Evolutionary conservation across 2,113 vertebrate species (phyloP).

Genomic region (Ia io): DNA sequence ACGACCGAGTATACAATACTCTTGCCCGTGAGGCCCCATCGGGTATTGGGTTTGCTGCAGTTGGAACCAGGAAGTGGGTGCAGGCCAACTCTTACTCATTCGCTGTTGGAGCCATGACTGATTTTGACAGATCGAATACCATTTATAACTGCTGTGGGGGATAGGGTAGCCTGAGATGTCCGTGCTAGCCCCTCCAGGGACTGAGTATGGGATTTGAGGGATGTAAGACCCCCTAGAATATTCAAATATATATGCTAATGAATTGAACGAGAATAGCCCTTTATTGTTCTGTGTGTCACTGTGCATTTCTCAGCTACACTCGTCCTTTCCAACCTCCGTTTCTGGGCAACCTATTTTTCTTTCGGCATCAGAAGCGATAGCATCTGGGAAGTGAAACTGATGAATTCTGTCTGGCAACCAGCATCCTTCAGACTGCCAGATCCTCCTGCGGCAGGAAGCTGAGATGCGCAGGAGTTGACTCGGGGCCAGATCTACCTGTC

Average conservation of each 20-base stretch:
- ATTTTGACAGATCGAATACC: constrained; percentile 47
- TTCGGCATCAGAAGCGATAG: constrained; percentile 63
- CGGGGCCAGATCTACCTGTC: constrained; percentile 61
- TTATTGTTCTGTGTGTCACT: neutral
- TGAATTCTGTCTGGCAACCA: constrained; percentile 70
- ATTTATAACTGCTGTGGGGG: neutral
- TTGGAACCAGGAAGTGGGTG: constrained; percentile 51
- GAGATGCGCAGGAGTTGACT: constrained; percentile 48
- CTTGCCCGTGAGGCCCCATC: neutral
- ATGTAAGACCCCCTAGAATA: neutral
- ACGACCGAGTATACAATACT: neutral
- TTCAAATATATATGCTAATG: neutral
- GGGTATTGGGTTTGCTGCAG: constrained; percentile 10
- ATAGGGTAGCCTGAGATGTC: neutral
- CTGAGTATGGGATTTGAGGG: neutral
- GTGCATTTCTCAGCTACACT: neutral
- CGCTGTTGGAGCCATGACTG: neutral
- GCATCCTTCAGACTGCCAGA: constrained; percentile 57
- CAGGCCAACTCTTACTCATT: constrained; percentile 47
- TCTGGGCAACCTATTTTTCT: constrained; percentile 69
- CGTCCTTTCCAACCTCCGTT: constrained; percentile 46
- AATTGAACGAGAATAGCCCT: neutral
- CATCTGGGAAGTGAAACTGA: constrained; percentile 75
- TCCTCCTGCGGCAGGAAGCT: constrained; percentile 59
- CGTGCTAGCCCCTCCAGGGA: neutral